Base-by-base conservation (phyloP, 2,797 vertebrate genomes). In the Selene dorsalis region DNA sequence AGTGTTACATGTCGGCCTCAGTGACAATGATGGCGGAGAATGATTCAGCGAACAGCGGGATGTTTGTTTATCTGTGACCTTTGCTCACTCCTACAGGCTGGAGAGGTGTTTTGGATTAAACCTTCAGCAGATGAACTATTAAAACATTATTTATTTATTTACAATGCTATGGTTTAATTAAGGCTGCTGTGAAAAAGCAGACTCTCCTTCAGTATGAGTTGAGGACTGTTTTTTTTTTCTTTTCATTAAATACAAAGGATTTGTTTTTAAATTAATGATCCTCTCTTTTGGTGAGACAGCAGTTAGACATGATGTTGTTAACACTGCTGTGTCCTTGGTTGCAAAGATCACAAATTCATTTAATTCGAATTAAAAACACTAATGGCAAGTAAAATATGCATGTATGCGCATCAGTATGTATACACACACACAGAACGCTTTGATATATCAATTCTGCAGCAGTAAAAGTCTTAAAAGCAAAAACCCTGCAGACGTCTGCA, bases 51-150 rank as follows among this genome's bases (percentile, higher is more conserved):
- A 43, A 53, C n/a, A 48, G 77, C 57, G 78, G 61, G 28, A 22
- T 68, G 38, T 45, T 66, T 57, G 60, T 77, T 79, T 62, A 70
- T 69, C 73, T 53, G 70, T 78, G 71, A 79, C 53, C 64, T 79
- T 82, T 43, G 48, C 48, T 73, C 48, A 73, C 69, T 16, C 50
- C 55, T 75, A 62, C 73, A 65, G 52, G 16, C 56, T 75, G 68
- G 69, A 57, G 39, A 76, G 38, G 60, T 75, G 74, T 75, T 77
- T 67, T 69, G 50, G 56, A 64, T 61, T 57, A 60, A 69, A 79
- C 12, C 64, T 45, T 38, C 57, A 43, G 43, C 12, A 43, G 39
- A 60, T 68, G 53, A 38, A 48, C 28, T 28, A 35, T 47, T 55
- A 45, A 20, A 47, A 47, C 16, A 26, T 41, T 38, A 39, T 35